Percentiles rank a stretch among this genome's conserved stretches.
These are phyloP conservation scores for Apamea epomidion DNA, from an alignment of 2,888 invertebrate genomes.

Conservation along the genomic window DNA sequence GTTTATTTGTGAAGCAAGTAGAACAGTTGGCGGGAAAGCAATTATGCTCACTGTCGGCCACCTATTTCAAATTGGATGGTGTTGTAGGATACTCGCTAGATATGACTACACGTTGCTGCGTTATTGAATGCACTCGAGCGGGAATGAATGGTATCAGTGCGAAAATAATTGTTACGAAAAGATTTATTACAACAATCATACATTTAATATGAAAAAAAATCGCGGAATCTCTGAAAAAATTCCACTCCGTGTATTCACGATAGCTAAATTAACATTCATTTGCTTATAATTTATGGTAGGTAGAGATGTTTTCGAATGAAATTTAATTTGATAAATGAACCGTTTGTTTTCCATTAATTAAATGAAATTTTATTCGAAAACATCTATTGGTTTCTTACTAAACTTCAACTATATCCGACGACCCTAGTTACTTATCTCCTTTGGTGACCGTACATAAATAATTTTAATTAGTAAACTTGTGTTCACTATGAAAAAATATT, in stretches of 20 bases:
- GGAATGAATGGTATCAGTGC: conserved; percentile 30
- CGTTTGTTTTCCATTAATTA: no score
- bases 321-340: no score
- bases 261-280: conserved; percentile 19
- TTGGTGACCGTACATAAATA: not conserved
- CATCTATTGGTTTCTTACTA: no score
- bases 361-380: no score
- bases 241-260: not conserved
- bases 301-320: not conserved
- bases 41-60: conserved; percentile 59
- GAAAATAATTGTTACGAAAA: conserved; percentile 13
- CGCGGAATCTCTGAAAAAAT: not conserved
- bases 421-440: no score
- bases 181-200: conserved; percentile 8
- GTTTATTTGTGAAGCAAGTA: conserved; percentile 60
- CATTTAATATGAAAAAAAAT: not conserved
- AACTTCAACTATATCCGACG: no score
- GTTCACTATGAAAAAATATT: conserved; percentile 21
- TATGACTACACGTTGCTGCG: conserved; percentile 47
- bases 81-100: conserved; percentile 45
- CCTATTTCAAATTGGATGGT: conserved; percentile 56
- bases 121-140: conserved; percentile 52
- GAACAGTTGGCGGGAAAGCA: conserved; percentile 62
- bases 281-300: conserved; percentile 3
- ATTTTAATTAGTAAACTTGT: conserved; percentile 42